Evolutionary conservation across 2,888 invertebrate genomes (phyloP).

Genomic region (Byasa hedistus): DNA sequence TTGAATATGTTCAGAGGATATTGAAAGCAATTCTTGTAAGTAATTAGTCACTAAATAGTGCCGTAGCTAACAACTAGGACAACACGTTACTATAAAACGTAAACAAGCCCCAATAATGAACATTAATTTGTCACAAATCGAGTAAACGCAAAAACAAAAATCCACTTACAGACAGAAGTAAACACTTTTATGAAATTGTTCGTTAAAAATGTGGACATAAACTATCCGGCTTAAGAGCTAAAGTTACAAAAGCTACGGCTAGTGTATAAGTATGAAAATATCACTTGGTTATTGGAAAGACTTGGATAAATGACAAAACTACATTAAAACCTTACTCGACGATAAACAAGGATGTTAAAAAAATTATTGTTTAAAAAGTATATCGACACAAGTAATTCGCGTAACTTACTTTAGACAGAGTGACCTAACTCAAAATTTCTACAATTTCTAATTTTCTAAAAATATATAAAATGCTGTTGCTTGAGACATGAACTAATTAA

Average conservation of each 20-base stretch:
- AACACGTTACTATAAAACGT: constrained; percentile 37
- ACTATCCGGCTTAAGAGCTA: constrained; percentile 51
- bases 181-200: constrained; percentile 48
- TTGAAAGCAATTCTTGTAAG: too few species aligned
- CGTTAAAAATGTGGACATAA: constrained; percentile 65
- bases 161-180: constrained; percentile 39
- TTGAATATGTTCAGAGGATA: too few species aligned
- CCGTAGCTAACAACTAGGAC: constrained; percentile 35
- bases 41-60: constrained; percentile 38
- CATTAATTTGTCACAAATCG: constrained; percentile 41
- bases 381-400: too few species aligned
- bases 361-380: too few species aligned
- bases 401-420: too few species aligned
- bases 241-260: constrained; percentile 55
- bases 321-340: constrained; percentile 29
- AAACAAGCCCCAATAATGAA: constrained; percentile 37
- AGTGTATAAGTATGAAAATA: constrained; percentile 55
- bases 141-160: constrained; percentile 44
- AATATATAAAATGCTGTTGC: too few species aligned
- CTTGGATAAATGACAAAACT: constrained; percentile 38
- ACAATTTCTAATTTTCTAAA: too few species aligned
- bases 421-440: too few species aligned
- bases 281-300: constrained; percentile 70
- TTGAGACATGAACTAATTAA: too few species aligned
- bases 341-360: neutral